Conservation (phyloP, 2,113 vertebrate genomes). For the Myodes glareolus region DNA sequence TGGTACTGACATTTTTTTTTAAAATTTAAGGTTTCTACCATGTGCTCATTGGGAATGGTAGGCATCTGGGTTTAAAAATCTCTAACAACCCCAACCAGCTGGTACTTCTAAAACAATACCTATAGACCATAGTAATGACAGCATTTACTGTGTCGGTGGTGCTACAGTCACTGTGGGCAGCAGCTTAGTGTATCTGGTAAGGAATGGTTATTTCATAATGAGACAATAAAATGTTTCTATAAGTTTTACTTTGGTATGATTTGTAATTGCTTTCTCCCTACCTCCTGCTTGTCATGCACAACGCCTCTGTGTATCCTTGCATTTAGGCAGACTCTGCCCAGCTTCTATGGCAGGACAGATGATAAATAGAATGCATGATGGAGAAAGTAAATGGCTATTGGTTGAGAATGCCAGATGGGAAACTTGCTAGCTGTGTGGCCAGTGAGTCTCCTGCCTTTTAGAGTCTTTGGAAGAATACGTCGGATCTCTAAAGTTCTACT, state of each 20-base stretch:
- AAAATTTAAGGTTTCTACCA: conserved; percentile 60
- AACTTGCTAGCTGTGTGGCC: background rate
- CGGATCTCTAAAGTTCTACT: background rate
- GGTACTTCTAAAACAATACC: conserved; percentile 22
- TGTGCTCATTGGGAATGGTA: conserved; percentile 53
- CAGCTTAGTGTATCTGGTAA: background rate
- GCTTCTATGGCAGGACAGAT: conserved; percentile 77
- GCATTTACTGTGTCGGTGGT: background rate
- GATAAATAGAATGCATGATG: background rate
- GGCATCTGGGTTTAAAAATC: conserved; percentile 29
- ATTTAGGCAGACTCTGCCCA: conserved; percentile 81
- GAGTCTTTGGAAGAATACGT: background rate
- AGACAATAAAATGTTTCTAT: conserved; percentile 26
- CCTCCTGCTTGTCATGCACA: conserved; percentile 79
- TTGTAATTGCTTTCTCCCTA: conserved; percentile 45
- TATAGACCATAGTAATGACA: background rate
- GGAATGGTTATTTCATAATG: conserved; percentile 4
- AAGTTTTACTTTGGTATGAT: conserved; percentile 39
- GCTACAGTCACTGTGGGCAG: background rate
- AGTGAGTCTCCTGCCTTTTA: background rate
- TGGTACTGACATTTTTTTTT: conserved; percentile 61
- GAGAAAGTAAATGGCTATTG: background rate
- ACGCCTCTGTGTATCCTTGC: conserved; percentile 59
- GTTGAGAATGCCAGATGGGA: background rate
- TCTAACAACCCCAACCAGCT: conserved; percentile 33